Base-by-base conservation (phyloP, 2,797 vertebrate species). In the Champsocephalus esox region DNA sequence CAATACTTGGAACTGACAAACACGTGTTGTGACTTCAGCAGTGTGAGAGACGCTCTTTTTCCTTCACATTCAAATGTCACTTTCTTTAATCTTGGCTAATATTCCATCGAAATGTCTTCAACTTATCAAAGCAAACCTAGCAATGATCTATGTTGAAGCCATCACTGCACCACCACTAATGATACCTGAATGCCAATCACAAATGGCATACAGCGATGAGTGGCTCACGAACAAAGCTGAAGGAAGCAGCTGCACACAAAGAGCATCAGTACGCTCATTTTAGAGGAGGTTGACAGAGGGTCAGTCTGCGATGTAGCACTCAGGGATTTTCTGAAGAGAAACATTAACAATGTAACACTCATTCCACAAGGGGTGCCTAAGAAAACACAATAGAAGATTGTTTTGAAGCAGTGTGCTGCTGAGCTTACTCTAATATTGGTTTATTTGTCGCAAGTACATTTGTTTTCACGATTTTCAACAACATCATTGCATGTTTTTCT, bases 31-130 rank as follows among this genome's bases (percentile, higher is more conserved):
- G 68, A 76, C 73, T 80, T 63, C 73, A 74, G 77, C 65, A 44
- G 46, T n/a, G 32, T 17, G 50, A 76, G 66, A 68, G 16, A 43
- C 16, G 43, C 69, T 76, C 82, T 70, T 58, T 55, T 69, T 57
- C 44, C 65, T n/a, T 75, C 46, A 24, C 28, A 69, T 75, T 73
- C 51, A 74, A 81, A 85, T 80, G 73, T 12, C 71, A 77, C 58
- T 62, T 86, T 45, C 68, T 80, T 72, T 76, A 57, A 87, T 87
- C 64, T 77, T 1, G 24, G 24, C 13, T 64, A 79, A 72, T 83
- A 67, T 82, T 76, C 58, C 49, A 67, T 82, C 76, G 73, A 72
- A 82, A 81, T 70, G 75, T 77, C 50, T 85, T 65, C 24, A 80
- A 74, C 62, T 68, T 75, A 80, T 84, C 75, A 81, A 72, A 76